Percentiles rank a stretch among this genome's conserved stretches.
Conservation (phyloP, 2,888 invertebrate species). For the Allophyes oxyacanthae region DNA sequence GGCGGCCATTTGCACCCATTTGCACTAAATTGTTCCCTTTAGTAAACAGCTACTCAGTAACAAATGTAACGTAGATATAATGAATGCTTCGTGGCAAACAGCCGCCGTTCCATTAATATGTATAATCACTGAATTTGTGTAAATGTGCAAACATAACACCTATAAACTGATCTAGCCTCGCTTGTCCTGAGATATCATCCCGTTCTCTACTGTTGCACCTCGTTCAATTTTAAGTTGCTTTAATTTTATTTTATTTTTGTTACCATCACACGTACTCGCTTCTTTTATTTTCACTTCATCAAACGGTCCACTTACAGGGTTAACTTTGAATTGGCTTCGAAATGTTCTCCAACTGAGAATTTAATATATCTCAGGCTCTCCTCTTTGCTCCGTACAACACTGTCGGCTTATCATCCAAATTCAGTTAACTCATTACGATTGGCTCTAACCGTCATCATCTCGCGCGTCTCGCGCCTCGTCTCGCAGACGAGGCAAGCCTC, state of each 20-base stretch:
- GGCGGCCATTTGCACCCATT: conserved; percentile 69
- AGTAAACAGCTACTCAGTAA: conserved; percentile 33
- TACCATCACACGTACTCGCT: conserved; percentile 86
- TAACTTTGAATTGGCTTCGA: conserved; percentile 88
- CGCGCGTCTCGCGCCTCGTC: conserved; percentile 58
- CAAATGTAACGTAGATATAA: conserved; percentile 14
- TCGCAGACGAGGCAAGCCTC: conserved; percentile 58
- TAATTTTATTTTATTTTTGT: conserved; percentile 78
- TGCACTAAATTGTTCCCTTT: conserved; percentile 41
- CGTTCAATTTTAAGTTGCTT: conserved; percentile 89
- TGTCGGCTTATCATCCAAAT: conserved; percentile 90
- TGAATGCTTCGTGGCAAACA: conserved; percentile 61
- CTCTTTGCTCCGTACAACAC: conserved; percentile 95
- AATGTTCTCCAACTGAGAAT: conserved; percentile 85
- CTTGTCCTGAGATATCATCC: conserved; percentile 89
- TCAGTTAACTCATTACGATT: conserved; percentile 88
- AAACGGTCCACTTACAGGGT: conserved; percentile 89
- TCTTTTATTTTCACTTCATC: conserved; percentile 88
- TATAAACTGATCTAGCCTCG: conserved; percentile 86
- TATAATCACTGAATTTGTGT: conserved; percentile 84
- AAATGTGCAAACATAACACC: conserved; percentile 88
- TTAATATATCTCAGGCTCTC: conserved; percentile 94
- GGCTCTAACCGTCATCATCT: conserved; percentile 85
- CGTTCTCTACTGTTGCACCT: conserved; percentile 88
- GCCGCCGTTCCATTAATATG: conserved; percentile 67